phyloP scores from a whole-genome alignment of 35 echinoderm and acorn worm species.

The Amphiura filiformis region DNA sequence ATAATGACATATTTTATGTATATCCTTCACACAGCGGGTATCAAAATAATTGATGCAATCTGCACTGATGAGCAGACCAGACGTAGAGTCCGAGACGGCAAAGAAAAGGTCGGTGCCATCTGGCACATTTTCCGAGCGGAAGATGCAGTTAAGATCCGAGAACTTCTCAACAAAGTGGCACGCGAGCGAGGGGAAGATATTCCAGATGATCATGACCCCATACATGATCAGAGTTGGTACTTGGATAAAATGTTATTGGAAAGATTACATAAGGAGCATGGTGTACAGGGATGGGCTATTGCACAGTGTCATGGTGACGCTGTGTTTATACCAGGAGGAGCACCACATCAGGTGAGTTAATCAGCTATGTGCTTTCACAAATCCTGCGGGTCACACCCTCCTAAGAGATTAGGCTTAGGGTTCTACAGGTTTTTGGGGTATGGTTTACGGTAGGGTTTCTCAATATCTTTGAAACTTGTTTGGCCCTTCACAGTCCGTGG shows the following conservation, averaged over 20 bases:
- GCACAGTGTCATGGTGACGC: constrained; percentile 93
- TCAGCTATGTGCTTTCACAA: too few relatives aligned
- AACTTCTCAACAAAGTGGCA: constrained; percentile 73
- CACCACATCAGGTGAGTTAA: constrained; percentile 95
- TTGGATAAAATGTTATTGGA: constrained; percentile 69
- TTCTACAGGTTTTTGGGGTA: too few relatives aligned
- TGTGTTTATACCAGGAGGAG: constrained; percentile 90
- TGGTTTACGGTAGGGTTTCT: too few relatives aligned
- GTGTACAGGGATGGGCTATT: constrained; percentile 93
- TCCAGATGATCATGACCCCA: constrained; percentile 86
- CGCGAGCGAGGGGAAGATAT: constrained; percentile 74
- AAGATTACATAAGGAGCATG: constrained; percentile 73
- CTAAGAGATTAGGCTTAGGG: too few relatives aligned
- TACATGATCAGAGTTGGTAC: constrained; percentile 99
- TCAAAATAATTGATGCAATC: constrained; percentile 52
- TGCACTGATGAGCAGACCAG: constrained; percentile 81
- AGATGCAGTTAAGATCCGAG: constrained; percentile 85
- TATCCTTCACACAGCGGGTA: not conserved
- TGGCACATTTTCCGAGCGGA: constrained; percentile 96
- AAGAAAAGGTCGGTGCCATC: constrained; percentile 78
- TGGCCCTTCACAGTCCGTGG: too few relatives aligned
- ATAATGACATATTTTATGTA: too few relatives aligned
- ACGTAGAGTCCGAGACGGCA: constrained; percentile 49
- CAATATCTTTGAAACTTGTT: too few relatives aligned
- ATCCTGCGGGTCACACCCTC: too few relatives aligned